Evolutionary conservation across 2,113 vertebrate genomes (phyloP), one percentile per base, ranked within the genome.

Genomic region (Podarcis raffonei): DNA sequence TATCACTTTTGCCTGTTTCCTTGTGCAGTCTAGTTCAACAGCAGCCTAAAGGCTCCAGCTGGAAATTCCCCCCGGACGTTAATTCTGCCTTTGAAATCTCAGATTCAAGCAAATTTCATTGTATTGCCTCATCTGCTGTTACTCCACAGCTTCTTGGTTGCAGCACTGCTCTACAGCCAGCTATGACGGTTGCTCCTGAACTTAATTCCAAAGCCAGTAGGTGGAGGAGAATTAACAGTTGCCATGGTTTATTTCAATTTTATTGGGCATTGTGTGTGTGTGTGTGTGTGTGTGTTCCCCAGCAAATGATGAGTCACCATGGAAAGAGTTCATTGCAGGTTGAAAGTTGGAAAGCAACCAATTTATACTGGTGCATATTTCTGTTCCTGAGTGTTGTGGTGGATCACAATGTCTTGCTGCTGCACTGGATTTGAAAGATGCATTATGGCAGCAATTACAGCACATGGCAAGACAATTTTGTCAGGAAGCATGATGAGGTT

Each of bases 401-500:
- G 2, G 86, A 37, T 5, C 11, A 6, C 62, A 15, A 27, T 12
- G 75, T 85, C 69, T 62, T 7, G 78, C n/a, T 84, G 6, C 71
- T 37, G 39, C 1, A 42, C 85, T 93, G 90, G 79, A 4, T 0
- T 87, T 76, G 84, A 89, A 48, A 4, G 3, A 1, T 2, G 0
- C 2, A 16, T 72, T 11, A 16, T 53, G 9, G 72, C 22, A 83
- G 5, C 20, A 18, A 88, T 89, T 88, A 5, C 30, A 84, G 1
- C 25, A 65, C 18, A 80, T 1, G 2, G 75, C 89, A 75, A 69
- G 85, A 81, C 13, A 57, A 35, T 74, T 15, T 90, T 90, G 90
- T 90, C 42, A 92, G 72, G n/a, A 0, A 22, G 89, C 37, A 1
- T 88, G 85, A 15, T 66, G 30, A 87, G n/a, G 78, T 88, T 71